Evolutionary conservation across 1,140 invertebrate genomes (phyloP), one percentile per base, ranked within the genome.

Genomic region (Caenorhabditis latens): DNA sequence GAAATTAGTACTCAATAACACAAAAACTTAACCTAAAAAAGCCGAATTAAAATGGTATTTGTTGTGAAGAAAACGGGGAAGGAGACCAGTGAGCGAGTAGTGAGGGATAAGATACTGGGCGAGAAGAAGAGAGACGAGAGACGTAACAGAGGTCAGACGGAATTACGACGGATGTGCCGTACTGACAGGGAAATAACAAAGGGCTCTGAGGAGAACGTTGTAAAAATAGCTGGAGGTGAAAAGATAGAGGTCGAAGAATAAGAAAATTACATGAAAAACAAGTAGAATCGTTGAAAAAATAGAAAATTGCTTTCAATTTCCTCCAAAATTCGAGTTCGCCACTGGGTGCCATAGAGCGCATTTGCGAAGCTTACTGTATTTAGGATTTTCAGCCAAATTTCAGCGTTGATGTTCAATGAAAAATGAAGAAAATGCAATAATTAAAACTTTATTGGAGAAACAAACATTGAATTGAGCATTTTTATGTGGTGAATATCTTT

Each of bases 91-190:
- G 46, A 50, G 43, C 71, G 71, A 19, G 13, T 71, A 71, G 65
- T 32, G 42, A 65, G 32, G 21, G 42, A 8, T n/a, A 42, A 79
- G 71, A 21, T 5, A 43, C 8, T 79, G 42, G 11, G 46, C 8
- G n/a, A 79, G 46, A 50, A 48, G 8, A 32, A 79, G 71, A 79
- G 71, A 50, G 46, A 19, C 43, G 46, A 79, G 46, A 79, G 46
- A 79, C 53, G 46, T 50, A 50, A 79, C 71, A 79, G 43, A 48
- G 71, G 71, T 79, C 71, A 79, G 71, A 79, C 71, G 71, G 40
- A 79, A 79, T 24, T 5, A 79, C 46, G 71, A 50, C 65, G 14
- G 65, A 71, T 71, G 65, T 48, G 65, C 6, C 46, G 43, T 48
- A 71, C 65, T 46, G 65, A 48, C 9, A 32, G 32, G 32, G 65